These are phyloP conservation scores for Hystrix brachyura DNA, from an alignment of 2,113 vertebrate genomes.

Conservation along the genomic window DNA sequence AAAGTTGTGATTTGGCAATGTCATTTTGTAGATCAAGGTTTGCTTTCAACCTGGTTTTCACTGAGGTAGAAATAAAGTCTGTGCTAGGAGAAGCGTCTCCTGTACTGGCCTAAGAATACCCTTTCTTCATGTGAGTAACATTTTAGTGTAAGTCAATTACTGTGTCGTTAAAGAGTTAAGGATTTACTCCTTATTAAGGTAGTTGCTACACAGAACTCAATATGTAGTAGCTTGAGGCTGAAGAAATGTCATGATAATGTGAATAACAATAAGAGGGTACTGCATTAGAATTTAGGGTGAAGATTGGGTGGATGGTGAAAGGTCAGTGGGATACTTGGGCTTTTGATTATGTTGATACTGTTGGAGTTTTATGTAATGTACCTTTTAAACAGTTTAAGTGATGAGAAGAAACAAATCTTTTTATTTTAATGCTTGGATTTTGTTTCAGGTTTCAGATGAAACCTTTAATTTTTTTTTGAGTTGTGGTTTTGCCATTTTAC, in stretches of 20 bases:
- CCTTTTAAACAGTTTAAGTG: constrained; percentile 12
- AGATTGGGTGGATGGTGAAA: constrained; percentile 6
- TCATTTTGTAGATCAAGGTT: constrained; percentile 54
- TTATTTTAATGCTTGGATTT: constrained; percentile 50
- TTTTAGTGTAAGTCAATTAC: constrained; percentile 79
- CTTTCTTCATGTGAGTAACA: constrained; percentile 68
- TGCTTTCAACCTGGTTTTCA: constrained; percentile 69
- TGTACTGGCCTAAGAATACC: constrained; percentile 42
- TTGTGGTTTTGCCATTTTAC: neutral
- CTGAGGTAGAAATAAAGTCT: constrained; percentile 63
- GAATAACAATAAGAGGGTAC: constrained; percentile 74
- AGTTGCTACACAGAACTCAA: constrained; percentile 70
- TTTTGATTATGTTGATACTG: constrained; percentile 65
- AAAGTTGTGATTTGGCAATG: constrained; percentile 63
- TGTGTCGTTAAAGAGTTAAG: constrained; percentile 70
- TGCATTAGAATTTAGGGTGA: constrained; percentile 64
- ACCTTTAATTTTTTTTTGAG: neutral
- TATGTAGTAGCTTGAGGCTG: constrained; percentile 47
- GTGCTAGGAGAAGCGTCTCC: constrained; percentile 48
- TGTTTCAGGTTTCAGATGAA: constrained; percentile 66
- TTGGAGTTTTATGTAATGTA: constrained; percentile 19
- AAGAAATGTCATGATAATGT: constrained; percentile 74
- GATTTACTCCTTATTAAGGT: constrained; percentile 59
- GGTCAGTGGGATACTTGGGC: neutral
- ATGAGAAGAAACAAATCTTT: neutral